Evolutionary conservation across 2,113 vertebrate genomes (phyloP).

Genomic region (Girardinichthys multiradiatus): DNA sequence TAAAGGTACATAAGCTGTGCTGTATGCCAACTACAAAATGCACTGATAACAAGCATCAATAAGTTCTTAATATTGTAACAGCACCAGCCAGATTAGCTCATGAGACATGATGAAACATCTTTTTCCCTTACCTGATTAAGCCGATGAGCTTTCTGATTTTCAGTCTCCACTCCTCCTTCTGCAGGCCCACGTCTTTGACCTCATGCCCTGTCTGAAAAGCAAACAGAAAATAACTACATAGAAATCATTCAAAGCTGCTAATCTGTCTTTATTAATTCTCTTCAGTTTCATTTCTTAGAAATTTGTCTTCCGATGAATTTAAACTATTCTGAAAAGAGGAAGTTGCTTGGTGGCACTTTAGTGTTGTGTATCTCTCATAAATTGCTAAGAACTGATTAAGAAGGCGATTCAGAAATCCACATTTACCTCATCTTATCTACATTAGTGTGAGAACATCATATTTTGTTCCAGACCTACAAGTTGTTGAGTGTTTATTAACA

Average conservation of each 20-base stretch:
- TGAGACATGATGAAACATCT: not conserved
- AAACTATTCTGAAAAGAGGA: constrained; percentile 23
- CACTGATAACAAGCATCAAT: not conserved
- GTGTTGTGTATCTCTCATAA: constrained; percentile 13
- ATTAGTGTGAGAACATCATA: not conserved
- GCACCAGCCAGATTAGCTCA: not conserved
- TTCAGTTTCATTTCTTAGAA: not conserved
- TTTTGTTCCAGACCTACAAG: not conserved
- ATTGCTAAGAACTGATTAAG: not conserved
- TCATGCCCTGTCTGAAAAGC: constrained; percentile 62
- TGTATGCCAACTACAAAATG: not conserved
- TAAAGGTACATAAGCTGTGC: not conserved
- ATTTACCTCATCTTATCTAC: not conserved
- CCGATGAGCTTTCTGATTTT: constrained; percentile 36
- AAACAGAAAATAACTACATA: not conserved
- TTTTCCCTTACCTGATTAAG: constrained; percentile 59
- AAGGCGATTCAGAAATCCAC: not conserved
- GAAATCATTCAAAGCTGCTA: not conserved
- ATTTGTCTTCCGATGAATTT: not conserved
- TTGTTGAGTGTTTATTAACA: not conserved
- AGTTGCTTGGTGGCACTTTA: constrained; percentile 8
- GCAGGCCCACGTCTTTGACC: constrained; percentile 20
- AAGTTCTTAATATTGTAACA: not conserved
- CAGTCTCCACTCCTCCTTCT: constrained; percentile 53
- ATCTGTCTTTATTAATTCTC: not conserved